Evolutionary conservation across 2,888 invertebrate genomes (phyloP).

Genomic region (Oeneis ivallda): DNA sequence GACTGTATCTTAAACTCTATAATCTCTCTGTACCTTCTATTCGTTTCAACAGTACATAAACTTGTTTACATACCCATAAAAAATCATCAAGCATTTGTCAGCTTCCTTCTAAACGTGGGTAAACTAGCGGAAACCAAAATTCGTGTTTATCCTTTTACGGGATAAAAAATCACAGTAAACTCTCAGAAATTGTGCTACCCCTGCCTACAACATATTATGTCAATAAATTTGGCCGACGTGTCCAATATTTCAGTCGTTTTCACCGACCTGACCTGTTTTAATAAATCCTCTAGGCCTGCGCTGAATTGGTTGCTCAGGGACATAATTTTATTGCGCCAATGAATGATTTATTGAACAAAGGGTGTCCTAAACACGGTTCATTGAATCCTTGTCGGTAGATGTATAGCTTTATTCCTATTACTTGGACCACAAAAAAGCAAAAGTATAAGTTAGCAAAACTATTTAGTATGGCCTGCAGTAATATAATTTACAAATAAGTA

Average conservation of each 20-base stretch:
- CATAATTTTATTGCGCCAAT: conserved; percentile 35
- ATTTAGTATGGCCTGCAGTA: too few species aligned
- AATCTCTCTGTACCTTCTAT: neutral
- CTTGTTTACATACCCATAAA: conserved; percentile 1
- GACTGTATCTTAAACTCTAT: neutral
- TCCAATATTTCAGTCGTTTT: conserved; percentile 78
- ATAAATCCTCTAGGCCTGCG: conserved; percentile 60
- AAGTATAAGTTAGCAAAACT: too few species aligned
- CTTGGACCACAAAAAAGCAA: too few species aligned
- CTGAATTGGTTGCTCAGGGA: conserved; percentile 40
- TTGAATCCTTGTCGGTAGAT: neutral
- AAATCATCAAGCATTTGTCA: conserved; percentile 10
- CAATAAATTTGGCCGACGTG: conserved; percentile 78
- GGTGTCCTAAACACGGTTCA: conserved; percentile 9
- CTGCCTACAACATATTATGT: conserved; percentile 73
- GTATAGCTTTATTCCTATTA: neutral
- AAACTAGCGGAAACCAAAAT: conserved; percentile 28
- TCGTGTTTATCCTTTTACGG: conserved; percentile 54
- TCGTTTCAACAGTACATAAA: neutral
- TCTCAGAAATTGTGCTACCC: conserved; percentile 68
- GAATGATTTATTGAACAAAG: conserved; percentile 25
- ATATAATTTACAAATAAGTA: too few species aligned
- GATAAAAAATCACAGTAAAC: conserved; percentile 71
- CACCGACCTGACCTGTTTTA: conserved; percentile 71
- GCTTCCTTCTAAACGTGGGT: conserved; percentile 10